Conservation (phyloP, 2,113 vertebrate genomes). For the Vidua macroura region DNA sequence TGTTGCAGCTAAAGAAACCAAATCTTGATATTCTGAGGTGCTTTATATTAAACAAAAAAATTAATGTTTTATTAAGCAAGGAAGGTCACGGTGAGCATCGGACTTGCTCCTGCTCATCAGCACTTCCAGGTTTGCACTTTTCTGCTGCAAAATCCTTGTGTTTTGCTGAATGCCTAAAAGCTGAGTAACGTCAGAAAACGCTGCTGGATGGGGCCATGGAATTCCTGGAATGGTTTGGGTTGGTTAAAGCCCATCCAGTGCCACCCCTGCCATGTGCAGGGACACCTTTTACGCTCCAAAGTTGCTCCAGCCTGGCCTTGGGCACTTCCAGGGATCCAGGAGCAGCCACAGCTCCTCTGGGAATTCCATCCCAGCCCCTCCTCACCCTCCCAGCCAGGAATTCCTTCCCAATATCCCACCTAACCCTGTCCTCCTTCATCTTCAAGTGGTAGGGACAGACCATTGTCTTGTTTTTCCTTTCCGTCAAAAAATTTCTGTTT, state of each 20-base stretch:
- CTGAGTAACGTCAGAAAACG: rapidly evolving
- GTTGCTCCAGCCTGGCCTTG: neutral
- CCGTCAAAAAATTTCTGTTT: rapidly evolving
- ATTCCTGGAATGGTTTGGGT: neutral
- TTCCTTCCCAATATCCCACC: neutral
- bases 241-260: neutral
- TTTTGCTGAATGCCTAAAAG: neutral
- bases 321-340: neutral
- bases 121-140: neutral
- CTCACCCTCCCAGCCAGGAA: neutral
- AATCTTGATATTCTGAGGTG: neutral
- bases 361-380: neutral
- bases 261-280: neutral
- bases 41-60: neutral
- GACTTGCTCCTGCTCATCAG: no score
- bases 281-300: neutral
- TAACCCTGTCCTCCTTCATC: no score
- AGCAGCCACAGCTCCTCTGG: neutral
- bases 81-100: neutral
- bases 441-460: rapidly evolving
- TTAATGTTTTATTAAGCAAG: neutral
- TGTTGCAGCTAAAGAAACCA: neutral
- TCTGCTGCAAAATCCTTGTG: neutral
- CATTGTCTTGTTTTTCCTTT: rapidly evolving
- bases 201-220: neutral